Evolutionary conservation across 2,797 vertebrate genomes (phyloP).

Genomic region (Pseudochirops cupreus): DNA sequence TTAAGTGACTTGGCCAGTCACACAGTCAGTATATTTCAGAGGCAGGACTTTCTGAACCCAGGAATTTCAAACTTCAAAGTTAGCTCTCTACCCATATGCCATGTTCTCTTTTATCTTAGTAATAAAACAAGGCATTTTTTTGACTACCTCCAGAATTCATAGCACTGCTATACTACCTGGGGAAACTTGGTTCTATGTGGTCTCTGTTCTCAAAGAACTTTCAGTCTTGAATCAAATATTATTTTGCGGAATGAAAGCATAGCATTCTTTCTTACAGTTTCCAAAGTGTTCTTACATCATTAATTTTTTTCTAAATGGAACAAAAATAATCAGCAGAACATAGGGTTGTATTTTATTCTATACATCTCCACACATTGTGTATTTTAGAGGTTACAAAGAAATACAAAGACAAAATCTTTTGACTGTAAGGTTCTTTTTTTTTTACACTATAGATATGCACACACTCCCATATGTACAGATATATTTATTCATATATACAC

Average conservation of each 20-base stretch:
- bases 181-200: slow-evolving; percentile 18
- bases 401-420: slow-evolving; percentile 50
- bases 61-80: background rate
- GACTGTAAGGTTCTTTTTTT: slow-evolving; percentile 20
- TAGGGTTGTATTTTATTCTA: slow-evolving; percentile 33
- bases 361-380: slow-evolving; percentile 40
- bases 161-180: slow-evolving; percentile 28
- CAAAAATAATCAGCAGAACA: slow-evolving; percentile 35
- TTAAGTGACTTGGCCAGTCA: background rate
- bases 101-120: slow-evolving; percentile 22
- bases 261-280: slow-evolving; percentile 46
- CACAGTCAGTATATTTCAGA: background rate
- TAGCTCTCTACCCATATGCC: background rate
- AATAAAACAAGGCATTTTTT: slow-evolving; percentile 64
- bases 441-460: background rate
- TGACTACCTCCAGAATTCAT: background rate
- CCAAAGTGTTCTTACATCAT: slow-evolving; percentile 34
- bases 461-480: background rate
- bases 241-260: slow-evolving; percentile 36
- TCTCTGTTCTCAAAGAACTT: slow-evolving; percentile 31
- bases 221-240: slow-evolving; percentile 52
- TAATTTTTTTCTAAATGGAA: background rate
- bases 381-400: slow-evolving; percentile 40
- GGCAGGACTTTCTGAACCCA: background rate
- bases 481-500: background rate